Base-by-base conservation (phyloP, 2,888 invertebrate species). In the Axea sp. region DNA sequence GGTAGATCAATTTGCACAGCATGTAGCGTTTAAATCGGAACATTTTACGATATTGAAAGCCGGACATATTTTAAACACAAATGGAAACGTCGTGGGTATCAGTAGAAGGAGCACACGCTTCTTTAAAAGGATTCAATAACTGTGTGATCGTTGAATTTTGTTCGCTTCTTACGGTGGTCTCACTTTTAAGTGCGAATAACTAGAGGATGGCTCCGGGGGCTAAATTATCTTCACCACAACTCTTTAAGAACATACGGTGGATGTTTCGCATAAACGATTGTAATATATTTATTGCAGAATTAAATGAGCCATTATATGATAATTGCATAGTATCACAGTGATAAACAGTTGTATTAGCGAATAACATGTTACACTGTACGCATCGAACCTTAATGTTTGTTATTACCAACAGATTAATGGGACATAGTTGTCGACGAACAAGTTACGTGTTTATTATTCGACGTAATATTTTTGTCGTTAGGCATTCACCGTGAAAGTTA, bases 21-120 rank as follows among this genome's bases (percentile, higher is more conserved):
- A 17, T 53, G 60, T 45, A 26, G 53, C 53, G 33, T 30, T 35
- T 3, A 9, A 28, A 28, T 51, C n/a, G 26, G 11, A 43, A 67
- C 51, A 37, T 68, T 68, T 62, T 53, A 65, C 47, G 39, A 67
- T 59, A 51, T 60, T 17, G 62, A 57, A 57, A 57, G 39, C 30
- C 43, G 26, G 26, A 64, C 47, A 43, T 73, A 45, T 26, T 68
- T 55, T 35, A 49, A 22, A 53, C 51, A 4, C 53, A 53, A 51
- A 69, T 60, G 60, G 69, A 43, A 60, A 60, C 3, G 14, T 35
- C 26, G 26, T 4, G 39, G 15, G 28, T 28, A 59, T 57, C 41
- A 51, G 43, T 17, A 8, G 31, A 11, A n/a, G 11, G 30, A 37
- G 11, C 19, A n/a, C 24, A 33, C 14, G 41, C 31, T 39, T 12